A percentile compares a stretch with the other conserved stretches of the same genome.
phyloP scores from a whole-genome alignment of 2,113 vertebrate genomes.

The Brachypteracias leptosomus region DNA sequence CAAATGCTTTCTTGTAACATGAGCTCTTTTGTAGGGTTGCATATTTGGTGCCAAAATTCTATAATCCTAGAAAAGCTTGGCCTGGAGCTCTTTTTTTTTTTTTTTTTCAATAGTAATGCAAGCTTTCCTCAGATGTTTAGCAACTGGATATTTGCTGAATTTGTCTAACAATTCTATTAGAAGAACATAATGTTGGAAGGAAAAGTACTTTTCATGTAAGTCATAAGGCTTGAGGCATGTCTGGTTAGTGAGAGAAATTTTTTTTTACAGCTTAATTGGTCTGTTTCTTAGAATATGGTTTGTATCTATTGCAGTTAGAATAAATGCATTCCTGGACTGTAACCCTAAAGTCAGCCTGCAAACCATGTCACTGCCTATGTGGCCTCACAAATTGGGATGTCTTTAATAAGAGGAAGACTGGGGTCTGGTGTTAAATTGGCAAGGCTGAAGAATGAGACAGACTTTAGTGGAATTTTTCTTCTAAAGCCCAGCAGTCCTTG shows the following conservation, averaged over 20 bases:
- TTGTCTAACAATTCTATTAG: background rate
- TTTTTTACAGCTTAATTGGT: conserved; percentile 2
- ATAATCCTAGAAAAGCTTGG: conserved; percentile 14
- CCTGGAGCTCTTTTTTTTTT: background rate
- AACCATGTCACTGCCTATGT: background rate
- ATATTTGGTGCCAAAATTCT: conserved; percentile 7
- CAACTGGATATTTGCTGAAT: background rate
- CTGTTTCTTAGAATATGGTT: background rate
- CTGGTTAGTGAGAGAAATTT: background rate
- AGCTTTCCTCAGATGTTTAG: conserved; percentile 1
- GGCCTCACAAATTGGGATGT: background rate
- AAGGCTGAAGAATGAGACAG: background rate
- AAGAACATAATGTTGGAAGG: background rate
- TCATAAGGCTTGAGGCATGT: background rate
- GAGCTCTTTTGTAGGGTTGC: background rate
- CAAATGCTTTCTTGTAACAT: background rate
- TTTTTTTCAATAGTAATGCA: background rate
- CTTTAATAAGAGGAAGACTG: background rate
- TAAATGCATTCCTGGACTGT: background rate
- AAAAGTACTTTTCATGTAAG: conserved; percentile 7
- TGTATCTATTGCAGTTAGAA: background rate
- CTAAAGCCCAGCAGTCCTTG: background rate
- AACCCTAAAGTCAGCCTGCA: background rate
- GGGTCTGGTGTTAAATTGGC: background rate
- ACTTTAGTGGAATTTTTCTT: background rate